Evolutionary conservation across 2,797 vertebrate genomes (phyloP).

Genomic region (Cebuella pygmaea): DNA sequence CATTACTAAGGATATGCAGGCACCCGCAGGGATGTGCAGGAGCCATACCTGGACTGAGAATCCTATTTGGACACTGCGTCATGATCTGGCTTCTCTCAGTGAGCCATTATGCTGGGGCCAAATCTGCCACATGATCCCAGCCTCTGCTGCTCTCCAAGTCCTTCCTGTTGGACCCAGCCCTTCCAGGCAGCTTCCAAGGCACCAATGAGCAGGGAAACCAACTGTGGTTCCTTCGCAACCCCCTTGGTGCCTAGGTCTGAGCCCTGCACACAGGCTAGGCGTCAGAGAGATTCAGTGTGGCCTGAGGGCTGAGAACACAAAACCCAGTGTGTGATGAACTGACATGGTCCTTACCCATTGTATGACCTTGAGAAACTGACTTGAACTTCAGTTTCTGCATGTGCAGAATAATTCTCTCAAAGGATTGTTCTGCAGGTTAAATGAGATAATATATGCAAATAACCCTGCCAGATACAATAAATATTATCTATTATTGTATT

Average conservation of each 20-base stretch:
- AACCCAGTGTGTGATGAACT: neutral
- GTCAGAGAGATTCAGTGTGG: neutral
- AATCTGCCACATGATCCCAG: neutral
- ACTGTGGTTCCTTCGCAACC: neutral
- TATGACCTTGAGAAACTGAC: neutral
- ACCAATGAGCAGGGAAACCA: neutral
- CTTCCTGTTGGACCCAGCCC: neutral
- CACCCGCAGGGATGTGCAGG: neutral
- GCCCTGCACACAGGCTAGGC: neutral
- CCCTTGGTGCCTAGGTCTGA: neutral
- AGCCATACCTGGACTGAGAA: slow-evolving; percentile 10
- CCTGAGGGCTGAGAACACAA: neutral
- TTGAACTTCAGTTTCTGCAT: neutral
- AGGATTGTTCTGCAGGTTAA: neutral
- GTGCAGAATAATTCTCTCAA: neutral
- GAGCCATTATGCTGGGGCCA: neutral
- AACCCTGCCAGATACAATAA: neutral
- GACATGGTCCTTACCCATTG: neutral
- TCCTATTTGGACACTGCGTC: neutral
- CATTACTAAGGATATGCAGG: slow-evolving; percentile 52
- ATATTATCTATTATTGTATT: neutral
- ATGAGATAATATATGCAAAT: neutral
- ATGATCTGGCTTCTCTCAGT: neutral
- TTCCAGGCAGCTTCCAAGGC: neutral
- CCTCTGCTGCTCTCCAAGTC: neutral